Percentiles rank a stretch among this genome's conserved stretches.
phyloP scores from a whole-genome alignment of 2,797 vertebrate genomes.

The Melanotaenia parkinsoni region DNA sequence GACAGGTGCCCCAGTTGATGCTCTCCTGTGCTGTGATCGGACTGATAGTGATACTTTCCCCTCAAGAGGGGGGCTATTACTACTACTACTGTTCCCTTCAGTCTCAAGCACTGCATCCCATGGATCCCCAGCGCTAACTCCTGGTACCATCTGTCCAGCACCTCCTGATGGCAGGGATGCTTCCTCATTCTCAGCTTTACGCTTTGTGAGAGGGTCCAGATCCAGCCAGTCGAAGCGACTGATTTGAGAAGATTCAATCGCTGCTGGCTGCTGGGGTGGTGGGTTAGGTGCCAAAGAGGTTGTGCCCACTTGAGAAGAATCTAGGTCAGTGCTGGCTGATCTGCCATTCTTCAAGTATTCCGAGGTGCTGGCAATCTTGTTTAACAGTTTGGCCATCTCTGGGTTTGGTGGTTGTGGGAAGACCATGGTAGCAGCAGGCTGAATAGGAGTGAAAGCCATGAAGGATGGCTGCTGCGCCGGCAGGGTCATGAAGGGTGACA shows the following conservation, averaged over 20 bases:
- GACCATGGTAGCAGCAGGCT: constrained; percentile 83
- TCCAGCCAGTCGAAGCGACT: constrained; percentile 95
- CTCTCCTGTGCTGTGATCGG: constrained; percentile 77
- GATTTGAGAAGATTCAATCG: constrained; percentile 78
- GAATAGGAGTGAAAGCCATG: constrained; percentile 87
- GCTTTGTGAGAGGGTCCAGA: constrained; percentile 94
- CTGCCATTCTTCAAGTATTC: constrained; percentile 94
- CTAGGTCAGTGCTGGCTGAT: constrained; percentile 82
- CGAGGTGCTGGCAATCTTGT: constrained; percentile 97
- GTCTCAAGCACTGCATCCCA: constrained; percentile 97
- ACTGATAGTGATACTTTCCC: constrained; percentile 64
- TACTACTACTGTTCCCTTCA: constrained; percentile 68
- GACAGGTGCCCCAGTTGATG: constrained; percentile 84
- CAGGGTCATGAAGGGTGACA: constrained; percentile 84
- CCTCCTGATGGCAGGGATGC: constrained; percentile 53
- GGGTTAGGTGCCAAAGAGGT: constrained; percentile 82
- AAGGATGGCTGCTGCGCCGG: constrained; percentile 83
- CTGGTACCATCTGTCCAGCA: constrained; percentile 51
- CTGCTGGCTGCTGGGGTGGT: constrained; percentile 69
- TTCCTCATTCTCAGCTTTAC: constrained; percentile 85
- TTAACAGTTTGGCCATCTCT: constrained; percentile 94
- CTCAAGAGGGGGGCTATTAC: constrained; percentile 71
- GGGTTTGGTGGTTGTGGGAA: constrained; percentile 85
- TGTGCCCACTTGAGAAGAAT: constrained; percentile 73
- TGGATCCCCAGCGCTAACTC: constrained; percentile 86